Conservation (phyloP, 2,113 vertebrate species). For the Manacus vitellinus region DNA sequence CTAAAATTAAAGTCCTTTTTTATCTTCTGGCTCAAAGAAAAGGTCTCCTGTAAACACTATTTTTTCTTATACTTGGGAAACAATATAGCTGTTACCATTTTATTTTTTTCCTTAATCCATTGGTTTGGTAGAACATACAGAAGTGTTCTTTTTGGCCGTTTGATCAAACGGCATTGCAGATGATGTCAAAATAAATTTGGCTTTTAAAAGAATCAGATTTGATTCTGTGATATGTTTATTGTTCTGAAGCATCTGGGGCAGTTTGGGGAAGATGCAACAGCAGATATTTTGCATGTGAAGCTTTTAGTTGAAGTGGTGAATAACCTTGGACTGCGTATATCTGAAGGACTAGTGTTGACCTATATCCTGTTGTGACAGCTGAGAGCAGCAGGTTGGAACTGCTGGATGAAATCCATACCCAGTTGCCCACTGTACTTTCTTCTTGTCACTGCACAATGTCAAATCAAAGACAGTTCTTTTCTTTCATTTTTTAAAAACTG, state of each 20-base stretch:
- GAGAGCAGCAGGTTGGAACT: constrained; percentile 61
- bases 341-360: not conserved
- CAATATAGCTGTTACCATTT: not conserved
- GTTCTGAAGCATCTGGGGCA: not conserved
- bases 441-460: constrained; percentile 35
- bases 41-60: not conserved
- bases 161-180: not conserved
- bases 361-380: constrained; percentile 53
- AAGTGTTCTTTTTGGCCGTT: not conserved
- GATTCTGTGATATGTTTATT: not conserved
- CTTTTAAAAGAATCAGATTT: not conserved
- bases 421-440: constrained; percentile 43
- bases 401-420: constrained; percentile 51
- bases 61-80: not conserved
- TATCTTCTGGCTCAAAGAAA: not conserved
- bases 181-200: not conserved
- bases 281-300: not conserved
- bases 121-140: not conserved
- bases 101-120: not conserved
- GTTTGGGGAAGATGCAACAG: not conserved
- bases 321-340: constrained; percentile 27
- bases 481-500: not conserved
- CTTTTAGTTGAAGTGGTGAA: not conserved
- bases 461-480: not conserved
- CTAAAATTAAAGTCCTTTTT: not conserved